A percentile compares a stretch with the other conserved stretches of the same genome.
Conservation (phyloP, 2,888 invertebrate species). For the Ceraclea dissimilis region DNA sequence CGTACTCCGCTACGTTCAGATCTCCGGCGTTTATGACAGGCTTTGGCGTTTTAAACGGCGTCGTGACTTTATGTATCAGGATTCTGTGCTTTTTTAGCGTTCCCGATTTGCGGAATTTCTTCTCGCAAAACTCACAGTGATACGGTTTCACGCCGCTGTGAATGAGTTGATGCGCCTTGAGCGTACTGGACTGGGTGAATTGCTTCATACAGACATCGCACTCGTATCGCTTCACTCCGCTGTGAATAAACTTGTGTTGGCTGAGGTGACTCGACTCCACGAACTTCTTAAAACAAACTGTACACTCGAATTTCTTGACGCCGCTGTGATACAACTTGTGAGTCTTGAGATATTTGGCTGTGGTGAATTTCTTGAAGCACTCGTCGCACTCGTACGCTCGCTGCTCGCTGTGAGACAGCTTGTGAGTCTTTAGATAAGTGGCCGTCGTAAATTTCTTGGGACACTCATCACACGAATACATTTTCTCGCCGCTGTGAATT, state of each 20-base stretch:
- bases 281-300: too few relatives aligned
- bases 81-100: not conserved
- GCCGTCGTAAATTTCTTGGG: too few relatives aligned
- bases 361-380: not conserved
- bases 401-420: not conserved
- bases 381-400: not conserved
- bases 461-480: too few relatives aligned
- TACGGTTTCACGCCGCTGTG: conserved; percentile 3
- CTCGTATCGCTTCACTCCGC: too few relatives aligned
- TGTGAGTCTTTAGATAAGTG: not conserved
- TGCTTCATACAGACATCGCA: not conserved
- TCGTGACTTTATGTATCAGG: too few relatives aligned
- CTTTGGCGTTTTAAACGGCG: too few relatives aligned
- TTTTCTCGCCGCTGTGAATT: not conserved
- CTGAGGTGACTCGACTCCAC: too few relatives aligned
- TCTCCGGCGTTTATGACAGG: too few relatives aligned
- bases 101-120: not conserved
- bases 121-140: not conserved
- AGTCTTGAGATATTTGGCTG: not conserved
- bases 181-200: not conserved
- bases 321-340: not conserved
- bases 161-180: not conserved
- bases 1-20: too few relatives aligned
- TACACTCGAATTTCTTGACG: too few relatives aligned
- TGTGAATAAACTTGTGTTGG: too few relatives aligned